Percentiles rank a stretch among this genome's conserved stretches.
Evolutionary conservation across 2,113 vertebrate genomes (phyloP).

Genomic region (Callorhinus ursinus): DNA sequence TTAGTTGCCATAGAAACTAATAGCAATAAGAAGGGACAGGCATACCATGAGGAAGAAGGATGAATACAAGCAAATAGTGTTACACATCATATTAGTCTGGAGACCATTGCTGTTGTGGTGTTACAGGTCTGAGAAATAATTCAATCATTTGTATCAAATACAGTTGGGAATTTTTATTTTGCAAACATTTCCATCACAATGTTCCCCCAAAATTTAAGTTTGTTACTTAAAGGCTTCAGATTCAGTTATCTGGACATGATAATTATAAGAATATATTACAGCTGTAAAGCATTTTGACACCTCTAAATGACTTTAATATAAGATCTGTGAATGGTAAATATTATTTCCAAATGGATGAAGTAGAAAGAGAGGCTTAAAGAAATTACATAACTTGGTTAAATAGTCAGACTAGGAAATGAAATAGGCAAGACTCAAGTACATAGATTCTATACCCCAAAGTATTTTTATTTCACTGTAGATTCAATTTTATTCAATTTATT

Average conservation of each 20-base stretch:
- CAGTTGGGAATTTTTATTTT: neutral
- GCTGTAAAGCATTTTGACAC: neutral
- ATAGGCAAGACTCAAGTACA: neutral
- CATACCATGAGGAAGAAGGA: neutral
- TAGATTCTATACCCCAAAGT: neutral
- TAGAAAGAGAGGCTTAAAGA: neutral
- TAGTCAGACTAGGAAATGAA: neutral
- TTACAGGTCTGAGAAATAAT: conserved; percentile 5
- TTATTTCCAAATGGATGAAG: neutral
- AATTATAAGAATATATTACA: neutral
- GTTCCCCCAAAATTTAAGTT: neutral
- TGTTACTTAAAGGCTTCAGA: neutral
- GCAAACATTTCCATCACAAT: conserved; percentile 48
- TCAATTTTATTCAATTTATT: neutral
- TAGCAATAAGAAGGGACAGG: neutral
- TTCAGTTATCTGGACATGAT: neutral
- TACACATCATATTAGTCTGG: neutral
- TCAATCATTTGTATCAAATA: neutral
- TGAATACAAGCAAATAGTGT: neutral
- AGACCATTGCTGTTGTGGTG: neutral
- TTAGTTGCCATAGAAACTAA: conserved; percentile 69
- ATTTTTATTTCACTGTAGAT: neutral
- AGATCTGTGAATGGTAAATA: neutral
- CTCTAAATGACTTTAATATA: neutral
- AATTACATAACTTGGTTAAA: neutral